Conservation (phyloP, 2,113 vertebrate genomes). For the Spermophilus dauricus region DNA sequence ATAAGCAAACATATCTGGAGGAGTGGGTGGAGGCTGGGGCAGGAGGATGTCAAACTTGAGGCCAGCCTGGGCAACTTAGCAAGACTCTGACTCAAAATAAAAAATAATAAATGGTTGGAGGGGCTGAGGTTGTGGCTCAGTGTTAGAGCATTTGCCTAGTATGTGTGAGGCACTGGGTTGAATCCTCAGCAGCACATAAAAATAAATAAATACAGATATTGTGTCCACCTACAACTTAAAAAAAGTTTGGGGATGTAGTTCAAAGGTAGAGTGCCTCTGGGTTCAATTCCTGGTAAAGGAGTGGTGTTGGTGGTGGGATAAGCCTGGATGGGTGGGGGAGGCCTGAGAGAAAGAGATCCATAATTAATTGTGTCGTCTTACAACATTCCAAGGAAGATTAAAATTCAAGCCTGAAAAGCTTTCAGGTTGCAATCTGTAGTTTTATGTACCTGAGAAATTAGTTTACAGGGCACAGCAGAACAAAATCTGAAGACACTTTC, state of each 20-base stretch:
- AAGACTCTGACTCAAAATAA: background rate
- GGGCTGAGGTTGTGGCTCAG: too few species aligned
- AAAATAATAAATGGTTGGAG: background rate
- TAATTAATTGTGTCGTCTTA: conserved; percentile 59
- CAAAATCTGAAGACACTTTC: background rate
- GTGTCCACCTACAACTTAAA: too few species aligned
- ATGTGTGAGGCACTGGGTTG: background rate
- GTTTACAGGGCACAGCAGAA: conserved; percentile 47
- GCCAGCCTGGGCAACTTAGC: background rate
- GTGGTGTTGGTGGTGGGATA: too few species aligned
- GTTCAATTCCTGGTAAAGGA: too few species aligned
- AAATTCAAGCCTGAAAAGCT: conserved; percentile 49
- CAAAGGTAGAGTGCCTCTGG: too few species aligned
- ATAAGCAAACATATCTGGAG: background rate
- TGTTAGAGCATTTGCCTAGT: background rate
- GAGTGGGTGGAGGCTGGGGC: background rate
- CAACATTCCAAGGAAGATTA: conserved; percentile 67
- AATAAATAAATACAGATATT: too few species aligned
- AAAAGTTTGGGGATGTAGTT: too few species aligned
- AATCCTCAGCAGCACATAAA: background rate
- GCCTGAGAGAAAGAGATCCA: background rate
- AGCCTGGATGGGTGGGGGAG: too few species aligned
- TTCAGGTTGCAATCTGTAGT: conserved; percentile 61
- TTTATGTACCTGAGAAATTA: conserved; percentile 60
- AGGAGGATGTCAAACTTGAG: background rate